Evolutionary conservation across 2,888 invertebrate genomes (phyloP).

Genomic region (Philonicus albiceps): DNA sequence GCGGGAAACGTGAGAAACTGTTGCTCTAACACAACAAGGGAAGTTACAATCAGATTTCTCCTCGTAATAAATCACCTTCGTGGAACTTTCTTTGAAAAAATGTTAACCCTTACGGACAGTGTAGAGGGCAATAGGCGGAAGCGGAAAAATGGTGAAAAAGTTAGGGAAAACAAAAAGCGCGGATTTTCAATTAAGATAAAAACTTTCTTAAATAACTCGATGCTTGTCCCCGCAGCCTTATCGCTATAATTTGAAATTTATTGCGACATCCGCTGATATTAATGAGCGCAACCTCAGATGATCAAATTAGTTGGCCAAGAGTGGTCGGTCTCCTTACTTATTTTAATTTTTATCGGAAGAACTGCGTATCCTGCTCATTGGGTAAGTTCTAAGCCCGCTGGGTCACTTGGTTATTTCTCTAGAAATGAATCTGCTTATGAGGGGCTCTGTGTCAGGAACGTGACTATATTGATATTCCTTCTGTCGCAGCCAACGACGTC

Average conservation of each 20-base stretch:
- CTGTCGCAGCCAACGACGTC: not conserved
- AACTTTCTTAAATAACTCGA: constrained; percentile 31
- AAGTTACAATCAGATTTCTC: constrained; percentile 25
- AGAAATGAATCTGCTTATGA: not conserved
- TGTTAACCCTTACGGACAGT: not conserved
- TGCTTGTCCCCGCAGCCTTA: not conserved
- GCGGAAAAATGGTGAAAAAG: not conserved
- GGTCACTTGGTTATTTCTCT: not conserved
- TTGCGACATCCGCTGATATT: constrained; percentile 43
- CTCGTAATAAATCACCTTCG: constrained; percentile 12
- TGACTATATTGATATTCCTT: not conserved
- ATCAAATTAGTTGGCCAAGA: not conserved
- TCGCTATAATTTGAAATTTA: constrained; percentile 43
- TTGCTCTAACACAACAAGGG: constrained; percentile 6
- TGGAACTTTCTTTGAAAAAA: constrained; percentile 5
- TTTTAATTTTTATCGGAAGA: not conserved
- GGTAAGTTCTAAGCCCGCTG: not conserved
- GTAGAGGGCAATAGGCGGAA: not conserved
- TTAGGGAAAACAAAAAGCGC: not conserved
- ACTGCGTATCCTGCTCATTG: not conserved
- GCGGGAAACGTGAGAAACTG: not conserved
- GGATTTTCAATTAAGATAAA: constrained; percentile 45
- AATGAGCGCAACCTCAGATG: constrained; percentile 13
- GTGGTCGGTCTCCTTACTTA: not conserved
- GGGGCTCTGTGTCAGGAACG: not conserved